phyloP scores from a whole-genome alignment of 2,888 invertebrate species.

The Polymixis flavicincta region DNA sequence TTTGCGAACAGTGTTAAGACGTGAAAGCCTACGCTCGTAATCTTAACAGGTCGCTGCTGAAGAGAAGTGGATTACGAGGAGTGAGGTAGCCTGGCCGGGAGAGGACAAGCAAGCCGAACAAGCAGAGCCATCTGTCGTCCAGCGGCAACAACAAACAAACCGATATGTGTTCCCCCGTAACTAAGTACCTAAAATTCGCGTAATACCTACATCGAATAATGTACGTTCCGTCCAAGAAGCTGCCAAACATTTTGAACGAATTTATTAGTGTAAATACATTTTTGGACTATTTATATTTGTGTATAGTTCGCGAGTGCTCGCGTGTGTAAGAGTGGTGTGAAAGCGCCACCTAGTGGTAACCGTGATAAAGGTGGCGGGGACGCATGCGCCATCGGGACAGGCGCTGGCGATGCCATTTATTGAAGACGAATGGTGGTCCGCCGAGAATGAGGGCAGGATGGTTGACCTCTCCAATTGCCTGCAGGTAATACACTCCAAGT shows the following conservation, averaged over 20 bases:
- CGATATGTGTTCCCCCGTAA: conserved; percentile 85
- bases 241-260: conserved; percentile 89
- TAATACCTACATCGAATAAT: conserved; percentile 86
- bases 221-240: conserved; percentile 88
- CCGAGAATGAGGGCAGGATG: conserved; percentile 98
- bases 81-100: conserved; percentile 88
- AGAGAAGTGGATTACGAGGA: conserved; percentile 83
- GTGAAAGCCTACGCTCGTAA: conserved; percentile 87
- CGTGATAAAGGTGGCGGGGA: conserved; percentile 91
- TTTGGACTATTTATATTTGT: conserved; percentile 77
- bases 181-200: conserved; percentile 81
- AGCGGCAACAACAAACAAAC: conserved; percentile 69
- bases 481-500: conserved; percentile 90
- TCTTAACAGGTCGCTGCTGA: conserved; percentile 88
- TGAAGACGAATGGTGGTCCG: conserved; percentile 98
- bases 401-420: conserved; percentile 98
- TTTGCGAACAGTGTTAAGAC: conserved; percentile 75
- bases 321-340: conserved; percentile 74
- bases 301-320: conserved; percentile 80
- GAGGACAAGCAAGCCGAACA: conserved; percentile 57
- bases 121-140: conserved; percentile 65
- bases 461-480: conserved; percentile 97
- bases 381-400: conserved; percentile 91
- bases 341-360: conserved; percentile 86
- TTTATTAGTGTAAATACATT: conserved; percentile 86